phyloP scores from a whole-genome alignment of 2,888 invertebrate species.

The Leucoma salicis region DNA sequence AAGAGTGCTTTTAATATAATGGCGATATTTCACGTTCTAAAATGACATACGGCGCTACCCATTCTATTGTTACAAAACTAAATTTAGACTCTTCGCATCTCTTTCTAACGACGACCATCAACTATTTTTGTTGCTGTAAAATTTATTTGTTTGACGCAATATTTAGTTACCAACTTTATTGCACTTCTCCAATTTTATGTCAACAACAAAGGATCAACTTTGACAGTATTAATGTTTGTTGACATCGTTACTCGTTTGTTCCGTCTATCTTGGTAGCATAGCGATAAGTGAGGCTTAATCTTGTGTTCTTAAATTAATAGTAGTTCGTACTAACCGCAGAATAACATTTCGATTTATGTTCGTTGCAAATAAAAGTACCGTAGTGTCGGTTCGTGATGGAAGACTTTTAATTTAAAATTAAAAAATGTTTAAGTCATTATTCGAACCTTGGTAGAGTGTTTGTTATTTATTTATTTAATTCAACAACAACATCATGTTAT shows the following conservation, averaged over 20 bases:
- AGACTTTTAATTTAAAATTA: no score
- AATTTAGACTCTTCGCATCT: background rate
- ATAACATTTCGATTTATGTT: no score
- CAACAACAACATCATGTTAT: no score
- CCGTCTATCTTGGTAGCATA: background rate
- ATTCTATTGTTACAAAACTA: background rate
- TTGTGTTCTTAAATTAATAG: no score
- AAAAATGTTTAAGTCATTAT: no score
- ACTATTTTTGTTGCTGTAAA: background rate
- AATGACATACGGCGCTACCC: no score
- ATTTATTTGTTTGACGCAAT: background rate
- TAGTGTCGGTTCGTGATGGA: no score
- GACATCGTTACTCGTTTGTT: background rate
- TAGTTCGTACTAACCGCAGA: no score
- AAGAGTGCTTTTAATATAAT: no score
- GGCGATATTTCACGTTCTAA: conserved; percentile 2
- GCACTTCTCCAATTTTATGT: background rate
- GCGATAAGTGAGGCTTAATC: background rate
- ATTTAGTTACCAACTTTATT: background rate
- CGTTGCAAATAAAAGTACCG: no score
- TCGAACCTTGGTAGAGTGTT: no score
- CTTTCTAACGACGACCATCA: background rate
- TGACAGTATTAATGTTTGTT: background rate
- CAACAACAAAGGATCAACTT: background rate
- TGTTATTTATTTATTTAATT: no score